Percentiles rank a stretch among this genome's conserved stretches.
These are phyloP conservation scores for Callopanchax toddi DNA, from an alignment of 2,113 vertebrate genomes.

Conservation along the genomic window DNA sequence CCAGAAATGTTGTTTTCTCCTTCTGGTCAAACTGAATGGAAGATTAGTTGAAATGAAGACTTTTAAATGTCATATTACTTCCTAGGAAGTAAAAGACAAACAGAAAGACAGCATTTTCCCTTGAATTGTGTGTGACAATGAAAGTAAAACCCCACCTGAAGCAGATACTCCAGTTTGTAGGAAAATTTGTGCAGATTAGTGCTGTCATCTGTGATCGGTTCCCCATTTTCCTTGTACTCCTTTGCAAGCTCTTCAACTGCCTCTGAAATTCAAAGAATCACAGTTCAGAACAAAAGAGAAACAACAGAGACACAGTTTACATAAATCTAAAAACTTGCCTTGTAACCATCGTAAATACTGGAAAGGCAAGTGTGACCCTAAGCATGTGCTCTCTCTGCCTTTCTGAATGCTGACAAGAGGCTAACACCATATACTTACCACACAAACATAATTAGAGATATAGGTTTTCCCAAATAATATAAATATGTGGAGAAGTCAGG, in stretches of 20 bases:
- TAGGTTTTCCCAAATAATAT: slow-evolving; percentile 11
- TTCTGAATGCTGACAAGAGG: slow-evolving; percentile 55
- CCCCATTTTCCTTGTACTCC: slow-evolving; percentile 90
- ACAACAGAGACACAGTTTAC: background rate
- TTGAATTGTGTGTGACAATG: background rate
- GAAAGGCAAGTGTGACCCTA: slow-evolving; percentile 56
- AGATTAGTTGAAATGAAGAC: background rate
- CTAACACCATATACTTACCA: slow-evolving; percentile 34
- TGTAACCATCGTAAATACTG: slow-evolving; percentile 70
- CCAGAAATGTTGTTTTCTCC: slow-evolving; percentile 91
- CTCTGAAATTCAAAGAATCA: slow-evolving; percentile 77
- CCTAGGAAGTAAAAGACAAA: background rate
- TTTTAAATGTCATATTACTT: background rate
- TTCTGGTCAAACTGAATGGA: slow-evolving; percentile 92
- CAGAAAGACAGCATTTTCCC: background rate
- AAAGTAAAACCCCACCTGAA: slow-evolving; percentile 85
- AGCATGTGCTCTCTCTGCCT: slow-evolving; percentile 42
- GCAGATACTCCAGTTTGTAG: slow-evolving; percentile 94
- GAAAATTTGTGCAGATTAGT: slow-evolving; percentile 93
- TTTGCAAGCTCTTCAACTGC: slow-evolving; percentile 88
- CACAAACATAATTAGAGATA: slow-evolving; percentile 12
- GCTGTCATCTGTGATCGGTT: slow-evolving; percentile 95
- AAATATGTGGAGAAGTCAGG: background rate
- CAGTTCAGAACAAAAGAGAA: background rate
- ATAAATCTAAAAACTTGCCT: slow-evolving; percentile 58